phyloP scores from a whole-genome alignment of 2,797 vertebrate species.

The Ammospiza maritima region DNA sequence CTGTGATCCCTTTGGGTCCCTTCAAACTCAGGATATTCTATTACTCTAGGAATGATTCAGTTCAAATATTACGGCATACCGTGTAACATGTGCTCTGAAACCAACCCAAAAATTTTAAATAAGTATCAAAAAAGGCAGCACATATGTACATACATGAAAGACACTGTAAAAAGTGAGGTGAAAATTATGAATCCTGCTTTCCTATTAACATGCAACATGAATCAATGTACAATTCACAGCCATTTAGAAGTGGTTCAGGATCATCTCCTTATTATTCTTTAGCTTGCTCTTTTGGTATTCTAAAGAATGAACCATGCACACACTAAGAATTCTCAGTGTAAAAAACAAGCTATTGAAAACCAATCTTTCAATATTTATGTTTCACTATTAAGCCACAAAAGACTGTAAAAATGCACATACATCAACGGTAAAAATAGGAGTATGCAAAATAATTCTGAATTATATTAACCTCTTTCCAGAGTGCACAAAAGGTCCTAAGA shows the following conservation, averaged over 20 bases:
- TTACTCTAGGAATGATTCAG: not conserved
- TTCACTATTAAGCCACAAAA: not conserved
- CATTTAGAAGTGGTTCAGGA: not conserved
- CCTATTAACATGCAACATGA: not conserved
- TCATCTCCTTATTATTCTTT: not conserved
- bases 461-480: not conserved
- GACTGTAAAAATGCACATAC: not conserved
- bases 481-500: not conserved
- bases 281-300: not conserved
- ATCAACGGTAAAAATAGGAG: not conserved
- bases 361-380: not conserved
- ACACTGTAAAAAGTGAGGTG: not conserved
- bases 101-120: not conserved
- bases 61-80: not conserved
- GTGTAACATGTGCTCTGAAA: not conserved
- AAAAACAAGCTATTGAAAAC: not conserved
- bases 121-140: not conserved
- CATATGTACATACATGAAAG: not conserved
- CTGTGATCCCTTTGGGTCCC: not conserved
- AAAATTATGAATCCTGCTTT: not conserved
- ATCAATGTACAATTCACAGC: not conserved
- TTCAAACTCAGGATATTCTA: not conserved
- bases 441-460: not conserved
- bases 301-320: not conserved
- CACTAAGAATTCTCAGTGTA: not conserved